Evolutionary conservation across 2,797 vertebrate species (phyloP).

Genomic region (Leptatherina wallacei): DNA sequence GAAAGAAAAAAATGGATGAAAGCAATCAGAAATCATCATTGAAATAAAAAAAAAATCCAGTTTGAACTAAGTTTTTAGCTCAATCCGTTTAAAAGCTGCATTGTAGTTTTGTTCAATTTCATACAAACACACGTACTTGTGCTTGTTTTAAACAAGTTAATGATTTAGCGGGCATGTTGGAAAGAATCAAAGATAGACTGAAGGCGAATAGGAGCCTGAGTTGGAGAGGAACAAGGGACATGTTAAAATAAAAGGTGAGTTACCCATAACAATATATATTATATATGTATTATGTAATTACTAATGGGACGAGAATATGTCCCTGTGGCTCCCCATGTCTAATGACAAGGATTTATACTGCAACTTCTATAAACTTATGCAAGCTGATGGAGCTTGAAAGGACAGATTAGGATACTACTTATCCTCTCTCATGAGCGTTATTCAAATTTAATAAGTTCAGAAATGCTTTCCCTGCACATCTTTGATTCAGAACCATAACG

Average conservation of each 20-base stretch:
- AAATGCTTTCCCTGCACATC: background rate
- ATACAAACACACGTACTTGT: background rate
- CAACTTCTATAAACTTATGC: background rate
- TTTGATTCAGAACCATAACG: background rate
- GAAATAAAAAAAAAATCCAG: background rate
- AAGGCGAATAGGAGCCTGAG: background rate
- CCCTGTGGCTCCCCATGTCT: slow-evolving; percentile 2
- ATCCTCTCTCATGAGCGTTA: background rate
- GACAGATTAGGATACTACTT: background rate
- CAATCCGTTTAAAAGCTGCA: slow-evolving; percentile 6
- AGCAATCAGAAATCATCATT: background rate
- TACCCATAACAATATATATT: slow-evolving; percentile 2
- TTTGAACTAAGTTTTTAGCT: background rate
- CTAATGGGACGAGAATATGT: background rate
- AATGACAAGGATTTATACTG: slow-evolving; percentile 11
- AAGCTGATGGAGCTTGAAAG: slow-evolving; percentile 11
- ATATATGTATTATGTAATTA: slow-evolving; percentile 10
- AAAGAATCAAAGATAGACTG: slow-evolving; percentile 14
- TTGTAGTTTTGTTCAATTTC: background rate
- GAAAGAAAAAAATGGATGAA: too few relatives aligned
- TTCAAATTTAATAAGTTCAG: background rate
- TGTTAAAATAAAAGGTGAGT: background rate
- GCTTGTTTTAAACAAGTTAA: background rate
- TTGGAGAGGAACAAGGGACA: background rate
- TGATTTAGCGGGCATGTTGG: background rate